Base-by-base conservation (phyloP, 2,888 invertebrate species). In the Odontocerum albicorne region DNA sequence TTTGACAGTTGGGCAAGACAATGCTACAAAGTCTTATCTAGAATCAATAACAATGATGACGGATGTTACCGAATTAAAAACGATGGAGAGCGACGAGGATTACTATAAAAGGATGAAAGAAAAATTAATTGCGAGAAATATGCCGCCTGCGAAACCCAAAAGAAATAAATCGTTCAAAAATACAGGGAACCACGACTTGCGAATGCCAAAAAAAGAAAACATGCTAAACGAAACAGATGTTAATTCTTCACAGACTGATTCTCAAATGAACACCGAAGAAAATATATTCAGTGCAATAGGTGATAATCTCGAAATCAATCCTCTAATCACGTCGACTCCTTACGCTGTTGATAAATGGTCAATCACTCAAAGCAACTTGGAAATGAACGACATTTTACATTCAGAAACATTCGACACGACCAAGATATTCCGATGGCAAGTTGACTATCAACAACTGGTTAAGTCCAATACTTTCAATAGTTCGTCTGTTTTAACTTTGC, bases 101-200 rank as follows among this genome's bases (percentile, higher is more conserved):
- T 51, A 44, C 27, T 51, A 51, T 13, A 43, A 15, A 2, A 45
- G 27, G 12, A 51, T 51, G 51, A 51, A 44, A n/a, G 7, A 19
- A 4, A 22, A 51, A 36, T 21, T 51, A 3, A 10, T 44, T 4
- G 15, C 39, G 7, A 43, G 13, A 3, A 36, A 36, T 12, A 32
- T 42, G 4, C 6, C n/a, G 2, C 2, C 31, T 12, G 20, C 32
- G n/a, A 44, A 44, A 31, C 17, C 36, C 3, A 51, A 51, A 19
- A 17, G 51, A 16, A 43, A 10, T n/a, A 22, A 33, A 10, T 49
- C 49, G 21, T 10, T 13, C n/a, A n/a, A n/a, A n/a, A n/a, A n/a
- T n/a, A n/a, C n/a, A n/a, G n/a, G n/a, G n/a, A n/a, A n/a, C n/a
- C n/a, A n/a, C n/a, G n/a, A n/a, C n/a, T n/a, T n/a, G n/a, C n/a